phyloP scores from a whole-genome alignment of 1,140 invertebrate genomes.

The Latrodectus geometricus region DNA sequence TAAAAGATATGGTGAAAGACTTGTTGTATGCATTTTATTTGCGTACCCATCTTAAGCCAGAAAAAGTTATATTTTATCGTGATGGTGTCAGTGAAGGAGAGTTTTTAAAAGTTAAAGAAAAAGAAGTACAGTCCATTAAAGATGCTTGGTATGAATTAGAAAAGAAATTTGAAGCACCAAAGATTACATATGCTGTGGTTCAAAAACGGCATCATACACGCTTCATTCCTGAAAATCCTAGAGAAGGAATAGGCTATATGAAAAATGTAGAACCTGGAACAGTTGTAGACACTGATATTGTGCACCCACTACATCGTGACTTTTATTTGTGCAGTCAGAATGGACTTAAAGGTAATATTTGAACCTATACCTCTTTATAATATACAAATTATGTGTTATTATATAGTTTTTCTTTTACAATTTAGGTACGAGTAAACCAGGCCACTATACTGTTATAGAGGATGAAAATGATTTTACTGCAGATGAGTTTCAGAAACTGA shows the following conservation, averaged over 20 bases:
- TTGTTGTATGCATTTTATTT: conserved; percentile 70
- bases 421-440: conserved; percentile 65
- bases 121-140: conserved; percentile 63
- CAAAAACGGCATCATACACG: conserved; percentile 64
- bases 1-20: conserved; percentile 78
- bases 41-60: conserved; percentile 65
- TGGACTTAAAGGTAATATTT: conserved; percentile 72
- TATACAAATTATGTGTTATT: neutral
- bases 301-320: conserved; percentile 83
- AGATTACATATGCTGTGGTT: conserved; percentile 65
- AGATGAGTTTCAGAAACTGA: conserved; percentile 63
- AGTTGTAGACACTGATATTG: conserved; percentile 83
- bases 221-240: conserved; percentile 63
- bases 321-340: conserved; percentile 83
- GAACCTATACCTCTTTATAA: too few species aligned
- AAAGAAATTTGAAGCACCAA: conserved; percentile 64
- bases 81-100: conserved; percentile 72
- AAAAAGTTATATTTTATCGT: conserved; percentile 69
- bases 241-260: conserved; percentile 64
- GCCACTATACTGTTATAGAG: conserved; percentile 63
- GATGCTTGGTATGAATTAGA: conserved; percentile 68
- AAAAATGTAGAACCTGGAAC: conserved; percentile 87
- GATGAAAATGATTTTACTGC: conserved; percentile 63
- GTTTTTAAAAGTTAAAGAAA: conserved; percentile 67
- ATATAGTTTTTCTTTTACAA: neutral